These are phyloP conservation scores for Aricia agestis DNA, from an alignment of 1,140 invertebrate genomes.

Conservation along the genomic window DNA sequence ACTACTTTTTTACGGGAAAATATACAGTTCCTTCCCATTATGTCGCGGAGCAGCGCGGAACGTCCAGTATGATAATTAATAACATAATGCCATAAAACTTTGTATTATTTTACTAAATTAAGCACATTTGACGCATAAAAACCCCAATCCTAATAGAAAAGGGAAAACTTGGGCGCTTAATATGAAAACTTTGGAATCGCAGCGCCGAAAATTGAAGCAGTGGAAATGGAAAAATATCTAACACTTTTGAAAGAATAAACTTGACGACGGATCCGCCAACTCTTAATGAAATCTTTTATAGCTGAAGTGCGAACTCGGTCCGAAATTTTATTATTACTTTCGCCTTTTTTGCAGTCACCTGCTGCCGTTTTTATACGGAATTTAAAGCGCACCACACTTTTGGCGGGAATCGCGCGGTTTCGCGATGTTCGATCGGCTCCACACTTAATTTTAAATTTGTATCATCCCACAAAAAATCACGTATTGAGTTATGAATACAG, in stretches of 20 bases:
- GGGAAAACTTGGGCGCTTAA: neutral
- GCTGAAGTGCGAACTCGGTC: neutral
- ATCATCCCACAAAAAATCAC: no score
- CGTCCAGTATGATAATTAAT: no score
- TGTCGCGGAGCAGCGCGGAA: no score
- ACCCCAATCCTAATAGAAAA: neutral
- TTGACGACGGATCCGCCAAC: conserved; percentile 5
- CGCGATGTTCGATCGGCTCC: no score
- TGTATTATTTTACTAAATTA: neutral
- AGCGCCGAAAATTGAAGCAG: conserved; percentile 2
- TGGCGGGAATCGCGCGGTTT: no score
- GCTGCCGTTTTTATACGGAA: conserved; percentile 1
- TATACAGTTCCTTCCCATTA: no score
- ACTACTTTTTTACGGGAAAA: no score
- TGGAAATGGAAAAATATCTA: conserved; percentile 10
- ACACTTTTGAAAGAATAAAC: conserved; percentile 15
- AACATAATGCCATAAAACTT: no score
- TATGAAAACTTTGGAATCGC: neutral
- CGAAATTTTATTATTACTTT: conserved; percentile 11
- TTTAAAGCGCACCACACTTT: neutral
- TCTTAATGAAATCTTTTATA: conserved; percentile 15
- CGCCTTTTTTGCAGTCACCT: conserved; percentile 6
- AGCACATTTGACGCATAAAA: neutral
- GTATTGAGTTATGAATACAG: no score
- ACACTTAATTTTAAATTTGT: no score